A percentile compares a stretch with the other conserved stretches of the same genome.
These are phyloP conservation scores for Drosophila nr. fundita DNA, from an alignment of 2,888 invertebrate species.

Conservation along the genomic window DNA sequence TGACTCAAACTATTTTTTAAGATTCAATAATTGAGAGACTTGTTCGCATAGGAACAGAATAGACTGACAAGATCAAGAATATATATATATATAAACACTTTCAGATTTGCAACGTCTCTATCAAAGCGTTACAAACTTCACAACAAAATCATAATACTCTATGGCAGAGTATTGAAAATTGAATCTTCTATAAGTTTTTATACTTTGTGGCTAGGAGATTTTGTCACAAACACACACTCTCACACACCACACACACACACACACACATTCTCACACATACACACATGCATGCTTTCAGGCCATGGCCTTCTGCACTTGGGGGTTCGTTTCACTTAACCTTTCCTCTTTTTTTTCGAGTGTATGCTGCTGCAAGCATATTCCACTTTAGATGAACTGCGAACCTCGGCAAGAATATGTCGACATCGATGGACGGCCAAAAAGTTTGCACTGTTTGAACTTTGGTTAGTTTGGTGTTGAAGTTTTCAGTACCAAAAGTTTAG, in stretches of 20 bases:
- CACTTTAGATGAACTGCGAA: slow-evolving; percentile 9
- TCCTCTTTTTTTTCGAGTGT: slow-evolving; percentile 12
- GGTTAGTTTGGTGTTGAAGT: slow-evolving; percentile 63
- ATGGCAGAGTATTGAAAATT: neutral
- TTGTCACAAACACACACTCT: slow-evolving; percentile 31
- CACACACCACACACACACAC: slow-evolving; percentile 3
- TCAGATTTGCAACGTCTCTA: neutral
- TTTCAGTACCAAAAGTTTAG: slow-evolving; percentile 53
- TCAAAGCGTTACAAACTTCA: neutral
- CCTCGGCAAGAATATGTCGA: slow-evolving; percentile 57
- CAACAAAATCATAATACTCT: accelerated
- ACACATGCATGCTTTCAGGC: slow-evolving; percentile 20
- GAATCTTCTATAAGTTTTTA: slow-evolving; percentile 62
- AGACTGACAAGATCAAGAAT: neutral
- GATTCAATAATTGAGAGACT: neutral
- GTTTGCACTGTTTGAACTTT: slow-evolving; percentile 69
- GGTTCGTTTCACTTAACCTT: slow-evolving; percentile 76
- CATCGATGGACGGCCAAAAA: slow-evolving; percentile 54
- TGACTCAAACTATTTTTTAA: neutral
- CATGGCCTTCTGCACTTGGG: slow-evolving; percentile 48
- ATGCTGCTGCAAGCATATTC: slow-evolving; percentile 15
- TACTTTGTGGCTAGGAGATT: slow-evolving; percentile 67
- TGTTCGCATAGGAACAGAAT: neutral
- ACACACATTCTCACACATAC: neutral
- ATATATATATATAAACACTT: neutral